Percentiles rank a stretch among this genome's conserved stretches.
Evolutionary conservation across 2,797 vertebrate genomes (phyloP).

Genomic region (Aphelocoma californica): DNA sequence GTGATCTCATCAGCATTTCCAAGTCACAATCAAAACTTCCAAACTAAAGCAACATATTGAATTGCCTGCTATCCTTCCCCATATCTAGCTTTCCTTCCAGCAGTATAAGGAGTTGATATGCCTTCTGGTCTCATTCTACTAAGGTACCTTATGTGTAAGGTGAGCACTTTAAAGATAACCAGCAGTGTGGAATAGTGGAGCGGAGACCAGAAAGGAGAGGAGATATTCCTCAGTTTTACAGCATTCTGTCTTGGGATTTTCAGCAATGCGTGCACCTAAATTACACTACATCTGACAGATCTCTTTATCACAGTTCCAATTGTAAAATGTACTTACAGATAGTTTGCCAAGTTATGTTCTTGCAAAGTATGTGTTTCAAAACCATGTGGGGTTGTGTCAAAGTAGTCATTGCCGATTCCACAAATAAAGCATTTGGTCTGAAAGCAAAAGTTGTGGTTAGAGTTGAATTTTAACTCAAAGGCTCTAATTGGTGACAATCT

Average conservation of each 20-base stretch:
- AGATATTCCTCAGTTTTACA: neutral
- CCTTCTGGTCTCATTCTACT: neutral
- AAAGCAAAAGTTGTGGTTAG: conserved; percentile 21
- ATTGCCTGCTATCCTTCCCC: neutral
- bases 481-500: neutral
- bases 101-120: neutral
- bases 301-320: neutral
- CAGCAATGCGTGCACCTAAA: neutral
- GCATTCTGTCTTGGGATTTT: neutral
- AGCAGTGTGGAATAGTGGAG: neutral
- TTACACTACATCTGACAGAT: neutral
- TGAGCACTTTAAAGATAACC: neutral
- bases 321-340: conserved; percentile 87
- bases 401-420: conserved; percentile 98
- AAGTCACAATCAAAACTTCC: neutral
- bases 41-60: neutral
- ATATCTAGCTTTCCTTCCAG: neutral
- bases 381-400: conserved; percentile 96
- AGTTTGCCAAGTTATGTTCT: conserved; percentile 99
- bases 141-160: neutral
- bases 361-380: conserved; percentile 98
- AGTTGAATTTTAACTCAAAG: neutral
- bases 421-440: conserved; percentile 99
- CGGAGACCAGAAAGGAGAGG: neutral
- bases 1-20: neutral